Conservation (phyloP, 2,113 vertebrate species). For the Rhynchomys soricoides region DNA sequence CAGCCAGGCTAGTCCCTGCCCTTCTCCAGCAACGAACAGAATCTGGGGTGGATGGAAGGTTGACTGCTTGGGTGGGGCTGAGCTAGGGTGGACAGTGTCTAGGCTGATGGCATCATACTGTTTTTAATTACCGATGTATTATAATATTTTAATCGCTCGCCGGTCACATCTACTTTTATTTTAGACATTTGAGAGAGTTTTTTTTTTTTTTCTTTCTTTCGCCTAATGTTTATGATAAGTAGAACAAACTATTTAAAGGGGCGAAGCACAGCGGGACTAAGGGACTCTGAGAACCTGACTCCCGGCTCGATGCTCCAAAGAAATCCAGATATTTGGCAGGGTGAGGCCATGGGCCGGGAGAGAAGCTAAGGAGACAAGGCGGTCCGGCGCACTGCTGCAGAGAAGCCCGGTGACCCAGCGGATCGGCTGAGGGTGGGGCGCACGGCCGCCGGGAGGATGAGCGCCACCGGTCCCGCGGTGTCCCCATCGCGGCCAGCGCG, state of each 20-base stretch:
- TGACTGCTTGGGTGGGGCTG: neutral
- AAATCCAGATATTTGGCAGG: neutral
- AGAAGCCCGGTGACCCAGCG: neutral
- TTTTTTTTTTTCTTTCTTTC: neutral
- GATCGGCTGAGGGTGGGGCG: neutral
- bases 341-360: neutral
- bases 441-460: neutral
- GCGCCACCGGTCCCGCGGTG: neutral
- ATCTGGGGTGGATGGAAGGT: neutral
- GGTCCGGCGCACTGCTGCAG: neutral
- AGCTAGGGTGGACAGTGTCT: neutral
- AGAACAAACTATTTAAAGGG: neutral
- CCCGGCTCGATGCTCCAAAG: neutral
- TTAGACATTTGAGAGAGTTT: conserved; percentile 14
- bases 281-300: neutral
- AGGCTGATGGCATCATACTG: neutral
- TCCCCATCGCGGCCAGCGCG: conserved; percentile 13
- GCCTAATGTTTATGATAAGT: neutral
- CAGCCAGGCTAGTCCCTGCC: neutral
- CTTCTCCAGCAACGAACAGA: neutral
- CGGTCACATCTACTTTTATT: neutral
- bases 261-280: neutral
- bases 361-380: neutral
- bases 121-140: conserved; percentile 34
- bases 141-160: neutral